Conservation (phyloP, 2,888 invertebrate species). For the Agrotis ipsilon region DNA sequence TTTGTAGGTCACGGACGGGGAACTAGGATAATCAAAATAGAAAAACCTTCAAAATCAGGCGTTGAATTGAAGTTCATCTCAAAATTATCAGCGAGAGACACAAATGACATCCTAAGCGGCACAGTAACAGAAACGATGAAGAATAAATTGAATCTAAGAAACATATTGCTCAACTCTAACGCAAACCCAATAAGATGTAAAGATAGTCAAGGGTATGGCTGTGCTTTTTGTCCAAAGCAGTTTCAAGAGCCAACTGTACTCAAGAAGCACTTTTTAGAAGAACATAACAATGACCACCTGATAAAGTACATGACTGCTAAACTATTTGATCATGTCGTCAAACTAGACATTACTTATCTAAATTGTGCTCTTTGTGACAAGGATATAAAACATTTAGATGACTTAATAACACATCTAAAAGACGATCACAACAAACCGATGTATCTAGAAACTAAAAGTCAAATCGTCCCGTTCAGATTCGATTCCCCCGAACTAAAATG, state of each 20-base stretch:
- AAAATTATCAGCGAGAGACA: slow-evolving; percentile 41
- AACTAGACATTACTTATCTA: slow-evolving; percentile 77
- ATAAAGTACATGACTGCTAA: slow-evolving; percentile 69
- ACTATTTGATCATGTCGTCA: slow-evolving; percentile 72
- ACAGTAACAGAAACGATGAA: slow-evolving; percentile 46
- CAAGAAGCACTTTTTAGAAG: slow-evolving; percentile 76
- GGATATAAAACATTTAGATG: slow-evolving; percentile 69
- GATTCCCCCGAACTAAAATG: slow-evolving; percentile 75
- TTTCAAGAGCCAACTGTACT: slow-evolving; percentile 70
- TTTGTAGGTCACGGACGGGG: slow-evolving; percentile 69
- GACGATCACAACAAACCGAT: slow-evolving; percentile 68
- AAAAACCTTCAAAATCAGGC: slow-evolving; percentile 60
- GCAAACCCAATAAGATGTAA: slow-evolving; percentile 77
- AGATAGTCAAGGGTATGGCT: slow-evolving; percentile 75
- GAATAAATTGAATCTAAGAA: slow-evolving; percentile 72
- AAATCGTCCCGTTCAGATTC: slow-evolving; percentile 81
- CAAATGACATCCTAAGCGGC: slow-evolving; percentile 5
- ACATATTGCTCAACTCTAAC: slow-evolving; percentile 76
- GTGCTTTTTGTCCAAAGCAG: slow-evolving; percentile 73
- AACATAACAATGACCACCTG: slow-evolving; percentile 72
- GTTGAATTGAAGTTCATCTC: slow-evolving; percentile 71
- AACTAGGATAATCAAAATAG: slow-evolving; percentile 69
- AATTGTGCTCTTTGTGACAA: slow-evolving; percentile 74
- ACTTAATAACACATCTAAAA: slow-evolving; percentile 72
- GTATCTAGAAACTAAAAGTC: slow-evolving; percentile 73